Evolutionary conservation across 2,113 vertebrate genomes (phyloP).

Genomic region (Larimichthys crocea): DNA sequence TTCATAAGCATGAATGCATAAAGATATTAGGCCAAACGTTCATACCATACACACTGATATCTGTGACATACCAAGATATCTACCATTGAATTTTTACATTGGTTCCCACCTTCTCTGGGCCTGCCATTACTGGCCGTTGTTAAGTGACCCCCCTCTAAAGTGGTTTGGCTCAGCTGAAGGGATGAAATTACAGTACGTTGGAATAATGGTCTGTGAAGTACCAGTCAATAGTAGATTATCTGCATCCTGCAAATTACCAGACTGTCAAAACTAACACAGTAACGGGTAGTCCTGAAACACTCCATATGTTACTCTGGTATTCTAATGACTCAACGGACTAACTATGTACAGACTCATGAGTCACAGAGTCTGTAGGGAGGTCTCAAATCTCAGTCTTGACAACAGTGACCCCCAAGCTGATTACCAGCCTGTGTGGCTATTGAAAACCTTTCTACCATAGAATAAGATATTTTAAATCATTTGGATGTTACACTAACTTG

Average conservation of each 20-base stretch:
- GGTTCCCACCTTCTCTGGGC: constrained; percentile 6
- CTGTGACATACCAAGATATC: neutral
- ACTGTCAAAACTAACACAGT: neutral
- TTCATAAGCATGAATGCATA: neutral
- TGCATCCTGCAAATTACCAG: constrained; percentile 11
- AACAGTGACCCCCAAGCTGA: neutral
- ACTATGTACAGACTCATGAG: neutral
- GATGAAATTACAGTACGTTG: constrained; percentile 35
- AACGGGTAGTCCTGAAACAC: neutral
- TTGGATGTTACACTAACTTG: too few species aligned
- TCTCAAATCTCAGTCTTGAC: neutral
- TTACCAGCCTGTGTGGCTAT: neutral
- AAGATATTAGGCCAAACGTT: neutral
- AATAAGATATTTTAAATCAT: too few species aligned
- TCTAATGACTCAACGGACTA: neutral
- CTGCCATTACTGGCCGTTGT: constrained; percentile 39
- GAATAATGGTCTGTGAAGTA: constrained; percentile 49
- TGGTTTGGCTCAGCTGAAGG: constrained; percentile 30
- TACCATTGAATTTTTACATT: neutral
- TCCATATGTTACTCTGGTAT: neutral
- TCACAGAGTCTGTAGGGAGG: neutral
- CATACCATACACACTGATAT: neutral
- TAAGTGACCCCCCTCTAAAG: constrained; percentile 39
- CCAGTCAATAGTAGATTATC: constrained; percentile 29
- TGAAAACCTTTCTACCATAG: neutral